phyloP scores from a whole-genome alignment of 2,888 invertebrate species.

The Thecocarcelia acutangulata region DNA sequence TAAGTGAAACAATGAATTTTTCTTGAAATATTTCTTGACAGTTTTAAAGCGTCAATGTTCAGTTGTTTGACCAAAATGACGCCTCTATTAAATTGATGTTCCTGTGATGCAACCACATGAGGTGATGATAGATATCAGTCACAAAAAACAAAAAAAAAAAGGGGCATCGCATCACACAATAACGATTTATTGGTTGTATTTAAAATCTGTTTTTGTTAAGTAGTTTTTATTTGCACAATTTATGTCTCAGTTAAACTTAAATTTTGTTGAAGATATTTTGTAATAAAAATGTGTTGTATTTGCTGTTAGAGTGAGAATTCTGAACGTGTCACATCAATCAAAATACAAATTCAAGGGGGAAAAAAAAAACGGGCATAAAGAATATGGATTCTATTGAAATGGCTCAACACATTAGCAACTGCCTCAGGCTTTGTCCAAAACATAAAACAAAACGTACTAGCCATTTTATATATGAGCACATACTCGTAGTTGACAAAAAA shows the following conservation, averaged over 20 bases:
- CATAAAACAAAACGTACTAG: too few species aligned
- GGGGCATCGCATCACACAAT: slow-evolving; percentile 8
- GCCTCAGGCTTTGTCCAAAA: too few species aligned
- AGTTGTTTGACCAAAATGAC: slow-evolving; percentile 62
- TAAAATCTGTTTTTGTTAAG: slow-evolving; percentile 22
- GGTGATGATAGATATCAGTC: slow-evolving; percentile 60
- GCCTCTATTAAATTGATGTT: slow-evolving; percentile 63
- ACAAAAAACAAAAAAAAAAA: background rate
- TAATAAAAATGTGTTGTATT: slow-evolving; percentile 55
- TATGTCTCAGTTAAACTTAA: slow-evolving; percentile 51
- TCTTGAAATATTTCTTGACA: slow-evolving; percentile 49
- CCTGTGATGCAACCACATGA: slow-evolving; percentile 20
- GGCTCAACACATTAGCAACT: background rate
- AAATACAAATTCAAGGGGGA: background rate
- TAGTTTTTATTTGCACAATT: slow-evolving; percentile 51
- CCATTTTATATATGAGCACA: too few species aligned
- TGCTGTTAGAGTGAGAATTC: slow-evolving; percentile 36
- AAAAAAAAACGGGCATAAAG: too few species aligned
- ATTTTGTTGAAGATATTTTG: slow-evolving; percentile 37
- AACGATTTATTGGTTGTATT: slow-evolving; percentile 34
- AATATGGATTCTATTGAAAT: too few species aligned
- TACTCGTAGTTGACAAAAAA: too few species aligned
- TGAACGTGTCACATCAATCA: slow-evolving; percentile 45
- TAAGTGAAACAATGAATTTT: slow-evolving; percentile 41
- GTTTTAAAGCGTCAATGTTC: slow-evolving; percentile 61